These are phyloP conservation scores for Acipenser transmontanus DNA, from an alignment of 2,797 vertebrate genomes.

Conservation along the genomic window DNA sequence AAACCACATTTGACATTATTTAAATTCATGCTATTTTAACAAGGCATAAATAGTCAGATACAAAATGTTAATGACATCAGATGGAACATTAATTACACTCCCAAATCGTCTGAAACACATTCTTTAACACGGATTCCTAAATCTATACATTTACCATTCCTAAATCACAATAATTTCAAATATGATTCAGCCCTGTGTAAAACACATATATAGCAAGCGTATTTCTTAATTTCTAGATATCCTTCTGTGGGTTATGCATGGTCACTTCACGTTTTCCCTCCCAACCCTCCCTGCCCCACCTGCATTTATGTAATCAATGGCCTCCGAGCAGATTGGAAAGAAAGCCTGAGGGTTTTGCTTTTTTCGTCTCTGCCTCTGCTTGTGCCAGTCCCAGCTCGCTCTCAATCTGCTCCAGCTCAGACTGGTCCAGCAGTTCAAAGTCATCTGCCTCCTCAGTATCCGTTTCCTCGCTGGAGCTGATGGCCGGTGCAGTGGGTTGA, in stretches of 20 bases:
- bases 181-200: conserved; percentile 19
- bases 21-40: conserved; percentile 61
- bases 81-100: neutral
- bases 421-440: conserved; percentile 96
- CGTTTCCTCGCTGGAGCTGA: conserved; percentile 71
- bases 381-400: conserved; percentile 73
- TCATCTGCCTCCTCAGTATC: conserved; percentile 88
- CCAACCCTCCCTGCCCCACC: conserved; percentile 22
- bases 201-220: conserved; percentile 10
- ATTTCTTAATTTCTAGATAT: conserved; percentile 25
- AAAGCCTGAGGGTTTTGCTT: conserved; percentile 71
- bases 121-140: conserved; percentile 4
- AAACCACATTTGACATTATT: conserved; percentile 35
- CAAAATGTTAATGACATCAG: conserved; percentile 13
- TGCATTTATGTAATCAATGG: conserved; percentile 54
- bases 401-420: conserved; percentile 92
- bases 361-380: conserved; percentile 41
- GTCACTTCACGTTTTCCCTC: conserved; percentile 15
- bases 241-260: conserved; percentile 1
- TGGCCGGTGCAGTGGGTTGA: conserved; percentile 30
- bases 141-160: conserved; percentile 1
- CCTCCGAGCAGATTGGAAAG: conserved; percentile 86
- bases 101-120: conserved; percentile 6
- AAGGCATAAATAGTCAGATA: conserved; percentile 43
- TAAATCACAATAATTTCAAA: conserved; percentile 18